Evolutionary conservation across 2,113 vertebrate species (phyloP).

Genomic region (Gobius niger): DNA sequence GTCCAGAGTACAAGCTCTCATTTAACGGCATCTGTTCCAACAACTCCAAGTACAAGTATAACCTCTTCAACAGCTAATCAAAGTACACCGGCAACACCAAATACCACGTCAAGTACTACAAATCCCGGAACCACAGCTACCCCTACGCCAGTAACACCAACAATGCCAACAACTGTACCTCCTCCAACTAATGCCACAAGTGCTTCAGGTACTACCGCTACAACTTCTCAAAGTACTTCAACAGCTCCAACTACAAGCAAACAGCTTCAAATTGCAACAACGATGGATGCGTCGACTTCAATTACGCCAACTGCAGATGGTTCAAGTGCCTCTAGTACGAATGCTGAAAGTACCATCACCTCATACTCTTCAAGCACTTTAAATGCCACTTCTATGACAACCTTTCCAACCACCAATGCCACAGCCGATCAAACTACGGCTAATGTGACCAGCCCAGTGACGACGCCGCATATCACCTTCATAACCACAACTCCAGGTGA

Average conservation of each 20-base stretch:
- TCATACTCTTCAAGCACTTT: no score
- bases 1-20: neutral
- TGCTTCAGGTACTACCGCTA: neutral
- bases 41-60: neutral
- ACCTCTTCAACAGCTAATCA: neutral
- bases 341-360: no score
- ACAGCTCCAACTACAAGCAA: no score
- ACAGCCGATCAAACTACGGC: neutral
- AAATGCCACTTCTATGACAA: neutral
- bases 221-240: no score
- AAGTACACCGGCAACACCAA: no score
- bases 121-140: no score
- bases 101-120: no score
- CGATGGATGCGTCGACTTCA: no score
- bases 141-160: no score
- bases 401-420: neutral
- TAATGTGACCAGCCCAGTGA: neutral
- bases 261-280: no score
- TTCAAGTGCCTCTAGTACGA: no score
- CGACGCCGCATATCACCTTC: neutral
- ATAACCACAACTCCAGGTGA: neutral
- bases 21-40: neutral
- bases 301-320: no score
- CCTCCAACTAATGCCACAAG: neutral
- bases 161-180: neutral